Base-by-base conservation (phyloP, 2,113 vertebrate species). In the Dasyornis broadbenti region DNA sequence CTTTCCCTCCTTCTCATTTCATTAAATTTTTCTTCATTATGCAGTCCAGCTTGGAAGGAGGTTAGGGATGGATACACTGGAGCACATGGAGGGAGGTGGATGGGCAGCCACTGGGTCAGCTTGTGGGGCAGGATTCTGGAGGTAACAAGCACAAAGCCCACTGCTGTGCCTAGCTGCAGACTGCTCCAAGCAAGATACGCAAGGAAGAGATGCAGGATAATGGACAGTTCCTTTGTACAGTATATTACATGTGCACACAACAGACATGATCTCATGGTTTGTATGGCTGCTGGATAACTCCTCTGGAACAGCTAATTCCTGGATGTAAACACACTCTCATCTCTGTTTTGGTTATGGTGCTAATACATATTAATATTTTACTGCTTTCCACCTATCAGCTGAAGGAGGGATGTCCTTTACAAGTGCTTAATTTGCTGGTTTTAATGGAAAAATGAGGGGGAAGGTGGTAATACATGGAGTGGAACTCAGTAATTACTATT, bases 401-500 rank as follows among this genome's bases (percentile, higher is more conserved):
- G 31, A 68, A 83, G 85, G 27, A 86, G 49, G 39, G 27, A 40
- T 49, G 49, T 60, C 57, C 37, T 86, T 94, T 95, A 72, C 57
- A 82, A 86, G 73, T 60, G 21, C 63, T 89, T 54, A 65, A 28
- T 73, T 89, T 86, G 61, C 61, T 57, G 45, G 16, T 57, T 94
- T 92, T 91, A 91, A 85, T 88, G 44, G 42, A 15, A 19, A 10
- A 80, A 60, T 14, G 66, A 81, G 69, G 37, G 10, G 26, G 61
- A 78, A 90, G 66, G 57, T 18, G n/a, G 72, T 86, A 90, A 68
- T 86, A 33, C 8, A 21, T 81, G 33, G 82, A 94, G 69, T 86
- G 40, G 80, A 97, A 92, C 82, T 86, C 86, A 82, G 93, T 94
- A 93, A 92, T 96, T 94, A 66, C 72, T 94, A 70, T 71, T 90